Percentiles rank a stretch among this genome's conserved stretches.
Evolutionary conservation across 1,140 invertebrate species (phyloP).

Genomic region (Procambarus virginalis): DNA sequence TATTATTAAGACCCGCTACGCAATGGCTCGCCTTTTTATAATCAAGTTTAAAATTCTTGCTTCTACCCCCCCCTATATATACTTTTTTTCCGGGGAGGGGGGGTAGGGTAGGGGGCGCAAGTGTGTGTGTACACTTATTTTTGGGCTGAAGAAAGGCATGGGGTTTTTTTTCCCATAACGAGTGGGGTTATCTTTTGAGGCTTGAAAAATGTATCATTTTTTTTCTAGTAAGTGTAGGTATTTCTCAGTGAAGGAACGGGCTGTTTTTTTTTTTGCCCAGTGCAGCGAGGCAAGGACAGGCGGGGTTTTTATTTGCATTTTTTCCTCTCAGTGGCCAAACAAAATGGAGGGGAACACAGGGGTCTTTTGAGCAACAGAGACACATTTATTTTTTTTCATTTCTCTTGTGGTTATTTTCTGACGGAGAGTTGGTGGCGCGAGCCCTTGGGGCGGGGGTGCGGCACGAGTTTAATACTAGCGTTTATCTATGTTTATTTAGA

Average conservation of each 20-base stretch:
- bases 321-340: too few relatives aligned
- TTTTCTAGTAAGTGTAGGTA: not conserved
- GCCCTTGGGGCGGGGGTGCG: too few relatives aligned
- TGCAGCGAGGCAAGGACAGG: too few relatives aligned
- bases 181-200: not conserved
- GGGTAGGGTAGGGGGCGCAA: not conserved
- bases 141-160: too few relatives aligned
- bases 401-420: too few relatives aligned
- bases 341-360: too few relatives aligned
- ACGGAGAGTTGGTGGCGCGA: too few relatives aligned
- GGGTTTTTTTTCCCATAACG: too few relatives aligned
- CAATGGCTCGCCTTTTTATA: slow-evolving; percentile 20
- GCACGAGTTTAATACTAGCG: not conserved
- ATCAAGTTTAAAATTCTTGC: slow-evolving; percentile 42
- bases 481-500: slow-evolving; percentile 1
- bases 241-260: not conserved
- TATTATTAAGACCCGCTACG: slow-evolving; percentile 17
- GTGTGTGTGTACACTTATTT: not conserved
- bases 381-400: too few relatives aligned
- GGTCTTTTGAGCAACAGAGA: too few relatives aligned
- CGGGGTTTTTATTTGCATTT: too few relatives aligned
- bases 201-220: not conserved
- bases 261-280: too few relatives aligned
- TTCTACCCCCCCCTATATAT: not conserved
- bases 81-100: slow-evolving; percentile 1